Conservation (phyloP, 2,888 invertebrate species). For the Himalopsyche japonica region DNA sequence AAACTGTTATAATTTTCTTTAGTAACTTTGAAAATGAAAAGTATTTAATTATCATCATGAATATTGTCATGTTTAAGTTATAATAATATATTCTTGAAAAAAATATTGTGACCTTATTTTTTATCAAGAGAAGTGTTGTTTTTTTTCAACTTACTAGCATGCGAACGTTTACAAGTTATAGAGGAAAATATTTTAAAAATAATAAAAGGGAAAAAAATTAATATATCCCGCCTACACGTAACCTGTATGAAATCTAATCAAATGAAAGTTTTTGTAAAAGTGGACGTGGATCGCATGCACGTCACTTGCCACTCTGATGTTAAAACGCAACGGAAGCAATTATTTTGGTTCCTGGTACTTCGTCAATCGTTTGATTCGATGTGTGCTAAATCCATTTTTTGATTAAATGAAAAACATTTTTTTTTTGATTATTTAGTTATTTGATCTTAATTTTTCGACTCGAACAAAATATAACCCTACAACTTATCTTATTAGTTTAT, state of each 20-base stretch:
- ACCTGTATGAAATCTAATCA: neutral
- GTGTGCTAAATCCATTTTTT: neutral
- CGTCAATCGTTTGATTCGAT: neutral
- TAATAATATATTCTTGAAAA: too few relatives aligned
- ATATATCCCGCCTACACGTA: neutral
- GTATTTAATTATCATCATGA: too few relatives aligned
- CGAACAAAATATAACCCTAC: too few relatives aligned
- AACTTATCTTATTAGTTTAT: too few relatives aligned
- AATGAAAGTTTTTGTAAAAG: neutral
- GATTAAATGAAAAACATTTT: neutral
- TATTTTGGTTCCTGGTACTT: neutral
- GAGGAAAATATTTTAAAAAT: too few relatives aligned
- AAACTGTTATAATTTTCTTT: too few relatives aligned
- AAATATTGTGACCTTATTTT: too few relatives aligned
- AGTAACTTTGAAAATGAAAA: too few relatives aligned
- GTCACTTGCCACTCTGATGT: neutral
- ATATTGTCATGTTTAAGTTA: too few relatives aligned
- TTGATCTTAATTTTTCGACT: too few relatives aligned
- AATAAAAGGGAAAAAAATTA: neutral
- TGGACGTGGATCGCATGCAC: neutral
- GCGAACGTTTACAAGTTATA: neutral
- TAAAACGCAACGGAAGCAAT: neutral
- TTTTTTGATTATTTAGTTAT: too few relatives aligned
- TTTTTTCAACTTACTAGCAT: neutral
- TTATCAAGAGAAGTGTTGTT: too few relatives aligned